These are phyloP conservation scores for Rhynchomys soricoides DNA, from an alignment of 2,113 vertebrate species.

Conservation along the genomic window DNA sequence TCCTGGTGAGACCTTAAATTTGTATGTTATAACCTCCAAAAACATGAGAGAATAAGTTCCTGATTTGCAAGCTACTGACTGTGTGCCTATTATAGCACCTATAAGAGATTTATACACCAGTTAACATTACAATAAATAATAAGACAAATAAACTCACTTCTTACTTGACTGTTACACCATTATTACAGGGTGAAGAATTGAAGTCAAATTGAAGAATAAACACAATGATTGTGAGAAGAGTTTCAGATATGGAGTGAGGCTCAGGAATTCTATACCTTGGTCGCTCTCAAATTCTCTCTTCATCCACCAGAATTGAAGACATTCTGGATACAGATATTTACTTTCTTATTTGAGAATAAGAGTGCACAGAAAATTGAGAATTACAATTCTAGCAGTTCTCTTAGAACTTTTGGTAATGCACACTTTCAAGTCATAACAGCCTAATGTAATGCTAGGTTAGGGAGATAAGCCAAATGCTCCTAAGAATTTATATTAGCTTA, in stretches of 20 bases:
- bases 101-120: neutral
- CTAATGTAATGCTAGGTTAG: conserved; percentile 40
- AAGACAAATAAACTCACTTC: neutral
- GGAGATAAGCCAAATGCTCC: conserved; percentile 67
- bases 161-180: neutral
- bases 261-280: neutral
- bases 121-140: neutral
- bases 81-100: neutral
- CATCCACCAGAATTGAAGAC: conserved; percentile 13
- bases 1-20: neutral
- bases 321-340: conserved; percentile 5
- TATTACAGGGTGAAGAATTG: neutral
- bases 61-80: conserved; percentile 14
- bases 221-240: neutral
- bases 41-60: conserved; percentile 9
- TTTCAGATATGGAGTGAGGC: neutral
- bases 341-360: conserved; percentile 20
- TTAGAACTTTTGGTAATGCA: conserved; percentile 39
- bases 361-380: conserved; percentile 57
- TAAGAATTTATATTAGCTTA: conserved; percentile 51
- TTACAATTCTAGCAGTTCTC: conserved; percentile 60
- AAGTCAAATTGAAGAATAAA: neutral
- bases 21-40: neutral
- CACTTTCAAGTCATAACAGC: conserved; percentile 63
- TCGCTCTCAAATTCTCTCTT: conserved; percentile 22